Percentiles rank a stretch among this genome's conserved stretches.
phyloP scores from a whole-genome alignment of 2,113 vertebrate species.

The Catharus bicknelli region DNA sequence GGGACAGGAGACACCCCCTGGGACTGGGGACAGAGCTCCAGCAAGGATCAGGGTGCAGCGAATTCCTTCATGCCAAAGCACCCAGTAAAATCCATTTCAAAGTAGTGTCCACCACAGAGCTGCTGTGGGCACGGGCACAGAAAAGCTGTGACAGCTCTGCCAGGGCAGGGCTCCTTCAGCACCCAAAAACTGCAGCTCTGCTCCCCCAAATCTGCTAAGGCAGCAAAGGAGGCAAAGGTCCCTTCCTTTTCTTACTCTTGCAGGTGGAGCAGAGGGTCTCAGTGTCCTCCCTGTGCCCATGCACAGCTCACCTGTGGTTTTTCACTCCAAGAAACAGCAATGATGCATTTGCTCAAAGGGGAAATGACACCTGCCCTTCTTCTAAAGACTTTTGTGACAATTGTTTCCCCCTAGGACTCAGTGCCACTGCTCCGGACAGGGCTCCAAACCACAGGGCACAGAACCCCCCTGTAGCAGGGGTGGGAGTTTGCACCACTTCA shows the following conservation, averaged over 20 bases:
- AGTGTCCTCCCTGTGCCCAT: accelerated
- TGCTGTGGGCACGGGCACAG: neutral
- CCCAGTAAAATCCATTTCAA: neutral
- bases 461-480: no score
- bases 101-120: neutral
- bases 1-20: neutral
- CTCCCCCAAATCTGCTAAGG: neutral
- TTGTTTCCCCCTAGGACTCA: neutral
- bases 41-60: neutral
- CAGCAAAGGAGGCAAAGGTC: neutral
- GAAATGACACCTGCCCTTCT: neutral
- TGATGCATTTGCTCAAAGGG: accelerated
- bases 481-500: no score
- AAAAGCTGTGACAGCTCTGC: neutral
- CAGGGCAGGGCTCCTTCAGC: neutral
- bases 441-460: neutral
- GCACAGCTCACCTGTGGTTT: accelerated
- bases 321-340: neutral
- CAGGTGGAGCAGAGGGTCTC: accelerated
- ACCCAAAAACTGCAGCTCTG: neutral
- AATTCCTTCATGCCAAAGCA: constrained; percentile 2
- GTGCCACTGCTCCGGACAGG: accelerated
- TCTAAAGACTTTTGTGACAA: neutral
- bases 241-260: neutral
- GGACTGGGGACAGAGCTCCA: neutral